Conservation (phyloP, 1,140 invertebrate species). For the Caenorhabditis inopinata region DNA sequence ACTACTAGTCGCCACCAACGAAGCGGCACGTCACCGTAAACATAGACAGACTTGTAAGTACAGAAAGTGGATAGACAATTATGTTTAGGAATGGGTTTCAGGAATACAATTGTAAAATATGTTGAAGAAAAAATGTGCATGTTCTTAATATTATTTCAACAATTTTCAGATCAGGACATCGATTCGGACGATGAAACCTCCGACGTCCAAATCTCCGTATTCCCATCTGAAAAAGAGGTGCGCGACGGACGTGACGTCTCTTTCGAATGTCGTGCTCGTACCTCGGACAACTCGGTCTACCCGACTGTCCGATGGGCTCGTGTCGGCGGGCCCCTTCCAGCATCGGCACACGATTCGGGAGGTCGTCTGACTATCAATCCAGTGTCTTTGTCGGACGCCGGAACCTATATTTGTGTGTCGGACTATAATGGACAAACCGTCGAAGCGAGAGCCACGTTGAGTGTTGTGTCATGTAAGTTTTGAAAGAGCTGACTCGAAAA, state of each 20-base stretch:
- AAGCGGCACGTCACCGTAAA: slow-evolving; percentile 19
- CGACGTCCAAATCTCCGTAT: slow-evolving; percentile 65
- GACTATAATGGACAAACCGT: slow-evolving; percentile 59
- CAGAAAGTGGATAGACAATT: too few relatives aligned
- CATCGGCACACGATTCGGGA: slow-evolving; percentile 52
- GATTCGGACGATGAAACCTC: slow-evolving; percentile 40
- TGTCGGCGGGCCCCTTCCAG: slow-evolving; percentile 61
- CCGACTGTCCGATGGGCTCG: slow-evolving; percentile 60
- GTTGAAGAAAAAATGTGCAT: too few relatives aligned
- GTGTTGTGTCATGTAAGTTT: slow-evolving; percentile 59
- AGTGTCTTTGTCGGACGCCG: slow-evolving; percentile 48
- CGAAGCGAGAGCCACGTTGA: slow-evolving; percentile 59
- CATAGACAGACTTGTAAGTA: slow-evolving; percentile 24
- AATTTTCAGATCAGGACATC: slow-evolving; percentile 45
- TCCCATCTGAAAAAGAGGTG: slow-evolving; percentile 60
- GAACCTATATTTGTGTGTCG: slow-evolving; percentile 64
- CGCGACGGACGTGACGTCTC: slow-evolving; percentile 62
- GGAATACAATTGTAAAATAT: too few relatives aligned
- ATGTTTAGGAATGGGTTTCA: too few relatives aligned
- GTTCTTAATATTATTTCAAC: too few relatives aligned
- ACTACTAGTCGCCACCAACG: background rate
- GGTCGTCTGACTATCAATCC: slow-evolving; percentile 55
- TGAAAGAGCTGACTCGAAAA: too few relatives aligned
- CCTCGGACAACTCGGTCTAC: slow-evolving; percentile 57
- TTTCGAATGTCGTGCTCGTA: slow-evolving; percentile 63